phyloP scores from a whole-genome alignment of 2,888 invertebrate genomes.

The Callimorpha dominula region DNA sequence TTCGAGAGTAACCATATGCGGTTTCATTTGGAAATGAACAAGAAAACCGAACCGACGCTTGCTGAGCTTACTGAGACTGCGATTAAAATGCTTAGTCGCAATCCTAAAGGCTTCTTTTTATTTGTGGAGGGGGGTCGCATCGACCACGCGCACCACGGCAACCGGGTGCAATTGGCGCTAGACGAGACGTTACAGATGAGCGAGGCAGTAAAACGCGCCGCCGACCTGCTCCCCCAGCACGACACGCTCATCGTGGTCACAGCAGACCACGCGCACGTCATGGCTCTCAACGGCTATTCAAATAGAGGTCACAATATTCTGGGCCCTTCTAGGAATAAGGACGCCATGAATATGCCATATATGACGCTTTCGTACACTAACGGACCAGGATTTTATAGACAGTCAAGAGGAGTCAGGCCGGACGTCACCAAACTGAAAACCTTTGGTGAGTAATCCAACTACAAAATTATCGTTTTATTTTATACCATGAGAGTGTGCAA shows the following conservation, averaged over 20 bases:
- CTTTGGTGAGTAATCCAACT: conserved; percentile 2
- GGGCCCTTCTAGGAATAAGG: conserved; percentile 72
- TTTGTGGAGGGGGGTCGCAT: conserved; percentile 90
- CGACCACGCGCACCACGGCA: conserved; percentile 89
- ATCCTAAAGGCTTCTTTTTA: conserved; percentile 90
- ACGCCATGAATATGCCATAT: conserved; percentile 84
- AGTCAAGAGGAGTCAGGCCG: conserved; percentile 19
- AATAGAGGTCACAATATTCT: conserved; percentile 74
- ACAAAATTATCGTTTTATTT: neutral
- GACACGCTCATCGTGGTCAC: conserved; percentile 92
- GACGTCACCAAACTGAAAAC: neutral
- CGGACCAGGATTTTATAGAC: conserved; percentile 86
- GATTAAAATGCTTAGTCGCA: conserved; percentile 88
- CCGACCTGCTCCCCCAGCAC: conserved; percentile 67
- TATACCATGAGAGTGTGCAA: neutral
- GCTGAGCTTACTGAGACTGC: conserved; percentile 84
- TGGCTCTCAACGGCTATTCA: conserved; percentile 90
- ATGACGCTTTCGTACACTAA: conserved; percentile 89
- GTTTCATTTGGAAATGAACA: conserved; percentile 88
- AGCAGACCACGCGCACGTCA: conserved; percentile 91
- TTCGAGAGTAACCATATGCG: conserved; percentile 88
- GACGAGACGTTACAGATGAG: conserved; percentile 90
- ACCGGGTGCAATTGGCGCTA: conserved; percentile 85
- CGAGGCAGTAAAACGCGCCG: conserved; percentile 81
- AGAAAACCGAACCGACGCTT: conserved; percentile 87